Evolutionary conservation across 2,888 invertebrate genomes (phyloP), one percentile per base, ranked within the genome.

Genomic region (Plebejus melissa): DNA sequence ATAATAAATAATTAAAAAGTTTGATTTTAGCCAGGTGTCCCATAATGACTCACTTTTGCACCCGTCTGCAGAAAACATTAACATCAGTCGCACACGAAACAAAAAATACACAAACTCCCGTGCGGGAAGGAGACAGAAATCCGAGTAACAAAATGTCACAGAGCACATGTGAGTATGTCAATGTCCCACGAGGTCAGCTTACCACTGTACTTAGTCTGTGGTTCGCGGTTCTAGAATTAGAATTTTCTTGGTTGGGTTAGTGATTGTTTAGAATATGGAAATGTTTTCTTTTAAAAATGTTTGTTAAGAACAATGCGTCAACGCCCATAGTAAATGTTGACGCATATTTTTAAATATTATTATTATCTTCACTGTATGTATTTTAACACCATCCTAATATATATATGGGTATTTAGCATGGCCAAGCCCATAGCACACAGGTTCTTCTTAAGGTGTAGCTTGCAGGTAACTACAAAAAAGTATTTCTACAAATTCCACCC

Each of bases 101-200:
- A 36, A 65, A 65, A 54, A 65, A 36, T 65, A 65, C 65, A 13
- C 4, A 5, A 32, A 36, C 32, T 16, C 32, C 13, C 28, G 65
- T 65, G 65, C 13, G 5, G 11, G 65, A 65, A 32, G 13, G 32
- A 16, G 65, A 65, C 32, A 32, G 32, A 32, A 13, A 13, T 32
- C 32, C 32, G 5, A 65, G 32, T 4, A 13, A 13, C 13, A 36
- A 65, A 32, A 36, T 28, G 28, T 60, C 65, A 65, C 16, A 65
- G 32, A 65, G 32, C 32, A 65, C 32, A 65, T 36, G 65, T 65
- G 65, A 65, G 65, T 65, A 65, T 65, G 28, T 32, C 58, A 60
- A 60, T 22, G 28, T 28, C 60, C 60, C 28, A 28, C 60, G 60
- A 60, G 60, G 60, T 60, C 60, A 60, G 60, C 28, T 60, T 22